Evolutionary conservation across 2,888 invertebrate species (phyloP), one percentile per base, ranked within the genome.

Genomic region (Physocephala rufipes): DNA sequence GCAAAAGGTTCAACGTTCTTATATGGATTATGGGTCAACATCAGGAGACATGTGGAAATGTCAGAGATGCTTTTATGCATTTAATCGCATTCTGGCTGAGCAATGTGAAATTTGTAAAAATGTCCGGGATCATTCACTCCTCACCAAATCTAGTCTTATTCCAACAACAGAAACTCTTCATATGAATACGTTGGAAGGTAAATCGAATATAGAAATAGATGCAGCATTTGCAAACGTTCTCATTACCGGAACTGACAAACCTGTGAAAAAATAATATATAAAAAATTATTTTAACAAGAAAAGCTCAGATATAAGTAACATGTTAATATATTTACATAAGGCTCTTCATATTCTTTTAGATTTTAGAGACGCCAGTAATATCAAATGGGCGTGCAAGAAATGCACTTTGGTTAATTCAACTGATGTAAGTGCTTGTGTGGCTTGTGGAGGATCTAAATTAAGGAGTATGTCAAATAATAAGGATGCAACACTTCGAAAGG

Each of bases 401-500:
- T 97, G 97, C 83, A 96, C 96, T 1, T 87, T 96, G 71, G 89
- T 95, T 28, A 97, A 97, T 86, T 90, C 91, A 21, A 87, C 89
- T 0, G 87, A 89, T 26, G 90, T 91, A 0, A 88, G 90, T 73
- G 91, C 91, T 0, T 97, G 97, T 84, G 92, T 93, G 15, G 95
- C 94, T 0, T 97, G 97, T 84, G 94, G 94, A 53, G 94, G 94
- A n/a, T 92, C 94, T 0, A 91, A 92, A 78, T 87, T 94, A 9
- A 90, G 91, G 75, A 92, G 92, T 76, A 88, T 92, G 65, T 88
- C 89, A 2, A 86, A 89, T 68, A 87, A 89, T 36, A 89, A 90
- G 76, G 92, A 92, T 78, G 89, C 90, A 87, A 92, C 92, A 0
- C 83, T 92, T 76, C 88, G 91, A 28, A 91, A 90, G 79, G 91